Evolutionary conservation across 1,140 invertebrate genomes (phyloP), one percentile per base, ranked within the genome.

Genomic region (Cydia pomonella): DNA sequence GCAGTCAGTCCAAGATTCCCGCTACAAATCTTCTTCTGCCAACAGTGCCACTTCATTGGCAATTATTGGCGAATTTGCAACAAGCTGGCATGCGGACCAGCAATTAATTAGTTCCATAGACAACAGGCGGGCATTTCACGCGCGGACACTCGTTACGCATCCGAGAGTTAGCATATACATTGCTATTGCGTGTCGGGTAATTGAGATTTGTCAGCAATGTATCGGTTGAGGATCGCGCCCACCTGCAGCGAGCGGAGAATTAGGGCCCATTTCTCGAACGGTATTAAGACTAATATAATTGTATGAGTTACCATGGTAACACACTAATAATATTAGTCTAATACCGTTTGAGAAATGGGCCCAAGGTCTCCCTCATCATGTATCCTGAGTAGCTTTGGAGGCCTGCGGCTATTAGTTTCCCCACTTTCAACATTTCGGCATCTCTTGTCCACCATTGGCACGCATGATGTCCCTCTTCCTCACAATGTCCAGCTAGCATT

Each of bases 101-200:
- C 78, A 83, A 85, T 87, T 84, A 86, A 83, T 87, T 80, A 78
- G 64, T 64, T 47, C n/a, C 25, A 73, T 73, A 71, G 41, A 74
- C 72, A 33, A 79, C 77, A 73, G 38, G 47, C 64, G 72, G 33
- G 75, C 66, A 82, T 83, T 83, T 80, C 75, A 83, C 80, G 82
- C 77, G 73, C 74, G 80, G 75, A 81, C 79, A 82, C 84, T 73
- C 82, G 76, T 80, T 80, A 78, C 74, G 79, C 79, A 77, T 80
- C 77, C 77, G 76, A 78, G 76, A 78, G 69, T 72, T 63, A 75
- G 73, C 76, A 69, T 69, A 69, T 69, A 41, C 64, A 69, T 69
- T 69, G 64, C 29, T 69, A 7, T 69, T 41, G 27, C 64, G 18
- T 69, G 64, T 69, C 0, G 2, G 18, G 16, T 69, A 69, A 69